Evolutionary conservation across 2,797 vertebrate species (phyloP), one percentile per base, ranked within the genome.

Genomic region (Acanthurus leucopareius): DNA sequence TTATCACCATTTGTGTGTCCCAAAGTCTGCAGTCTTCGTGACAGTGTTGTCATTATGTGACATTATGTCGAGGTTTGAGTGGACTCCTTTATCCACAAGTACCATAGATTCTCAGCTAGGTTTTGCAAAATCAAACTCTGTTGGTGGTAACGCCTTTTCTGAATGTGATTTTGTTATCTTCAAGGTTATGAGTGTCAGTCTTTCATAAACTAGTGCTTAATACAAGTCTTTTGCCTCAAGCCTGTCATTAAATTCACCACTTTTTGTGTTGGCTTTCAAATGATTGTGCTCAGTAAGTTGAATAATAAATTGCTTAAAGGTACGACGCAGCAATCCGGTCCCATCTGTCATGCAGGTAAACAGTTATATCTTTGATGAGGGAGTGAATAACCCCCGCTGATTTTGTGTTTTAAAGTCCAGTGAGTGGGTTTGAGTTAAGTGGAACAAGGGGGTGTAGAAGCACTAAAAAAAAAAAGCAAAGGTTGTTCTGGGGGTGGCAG

Each of bases 271-370:
- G 35, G 19, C 15, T 65, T 69, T n/a, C 6, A 42, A 56, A 71
- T 19, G 8, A 51, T 17, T 59, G 28, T 66, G 1, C 20, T 61
- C 19, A 32, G 10, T 17, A 44, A 47, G 40, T 38, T 69, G 10
- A 35, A 14, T 69, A 7, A 20, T 57, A 25, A 60, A 25, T 16
- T 69, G 2, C 17, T 64, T 17, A 19, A 52, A 10, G 7, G 13
- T 8, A 58, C 16, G 2, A 45, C 28, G 25, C 44, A 58, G 45
- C 44, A 45, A 71, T 56, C 19, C 54, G 49, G 67, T 44, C 9
- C 25, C 28, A 22, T 52, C 28, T 69, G 58, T 52, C 17, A 38
- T 72, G 67, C 56, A 19, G 48, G 20, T 61, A 16, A 73, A 20
- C 32, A 57, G 35, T 5, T 19, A 38, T 20, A 16, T 42, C 42